Evolutionary conservation across 2,113 vertebrate species (phyloP).

Genomic region (Scortum barcoo): DNA sequence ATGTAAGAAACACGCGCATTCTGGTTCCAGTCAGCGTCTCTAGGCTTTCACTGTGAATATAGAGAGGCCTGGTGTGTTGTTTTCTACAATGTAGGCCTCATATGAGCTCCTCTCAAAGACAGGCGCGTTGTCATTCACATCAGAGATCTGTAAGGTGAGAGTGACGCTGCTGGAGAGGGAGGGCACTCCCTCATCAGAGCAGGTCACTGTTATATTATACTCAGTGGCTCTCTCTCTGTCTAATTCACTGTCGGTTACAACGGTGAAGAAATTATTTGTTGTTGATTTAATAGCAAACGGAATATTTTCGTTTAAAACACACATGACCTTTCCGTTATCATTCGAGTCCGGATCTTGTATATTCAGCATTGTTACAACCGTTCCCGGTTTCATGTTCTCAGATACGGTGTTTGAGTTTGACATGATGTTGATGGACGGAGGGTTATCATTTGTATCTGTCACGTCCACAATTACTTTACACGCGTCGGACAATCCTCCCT

Average conservation of each 20-base stretch:
- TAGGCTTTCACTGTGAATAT: no score
- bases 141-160: no score
- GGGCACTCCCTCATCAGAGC: conserved; percentile 1
- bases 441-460: conserved; percentile 82
- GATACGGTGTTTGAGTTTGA: conserved; percentile 52
- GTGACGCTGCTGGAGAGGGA: no score
- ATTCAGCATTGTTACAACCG: conserved; percentile 80
- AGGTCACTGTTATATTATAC: conserved; percentile 15
- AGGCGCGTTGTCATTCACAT: no score
- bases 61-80: no score
- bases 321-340: conserved; percentile 80
- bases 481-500: conserved; percentile 76
- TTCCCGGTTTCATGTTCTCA: conserved; percentile 69
- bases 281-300: conserved; percentile 66
- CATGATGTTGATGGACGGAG: conserved; percentile 63
- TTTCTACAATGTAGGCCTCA: no score
- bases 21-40: no score
- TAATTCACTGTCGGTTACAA: conserved; percentile 59
- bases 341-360: conserved; percentile 81
- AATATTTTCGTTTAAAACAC: conserved; percentile 61
- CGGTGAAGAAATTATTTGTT: conserved; percentile 70
- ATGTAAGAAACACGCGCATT: no score
- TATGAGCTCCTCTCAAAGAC: no score
- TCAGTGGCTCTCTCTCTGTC: conserved; percentile 67
- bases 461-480: conserved; percentile 81